Percentiles rank a stretch among this genome's conserved stretches.
Conservation (phyloP, 2,797 vertebrate species). For the Microctenopoma stevenorrisi region DNA sequence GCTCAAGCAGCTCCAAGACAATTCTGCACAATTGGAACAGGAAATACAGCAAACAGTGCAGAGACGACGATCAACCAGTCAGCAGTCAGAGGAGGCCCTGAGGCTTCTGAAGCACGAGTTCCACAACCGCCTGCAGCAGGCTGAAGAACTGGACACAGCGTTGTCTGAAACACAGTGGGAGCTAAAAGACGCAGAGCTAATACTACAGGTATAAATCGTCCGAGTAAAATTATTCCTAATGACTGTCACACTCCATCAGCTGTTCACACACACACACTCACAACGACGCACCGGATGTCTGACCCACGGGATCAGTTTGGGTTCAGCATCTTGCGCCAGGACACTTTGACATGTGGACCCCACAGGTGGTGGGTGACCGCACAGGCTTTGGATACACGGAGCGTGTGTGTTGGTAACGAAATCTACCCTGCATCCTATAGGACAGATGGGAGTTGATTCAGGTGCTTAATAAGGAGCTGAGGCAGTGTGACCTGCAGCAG, state of each 20-base stretch:
- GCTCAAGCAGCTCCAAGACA: slow-evolving; percentile 79
- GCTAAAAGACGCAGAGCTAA: slow-evolving; percentile 81
- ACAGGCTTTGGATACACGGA: background rate
- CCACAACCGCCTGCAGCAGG: slow-evolving; percentile 82
- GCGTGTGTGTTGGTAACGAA: background rate
- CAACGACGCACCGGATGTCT: too few species aligned
- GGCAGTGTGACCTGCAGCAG: slow-evolving; percentile 93
- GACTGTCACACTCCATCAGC: background rate
- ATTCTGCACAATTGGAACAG: slow-evolving; percentile 80
- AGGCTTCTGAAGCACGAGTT: slow-evolving; percentile 86
- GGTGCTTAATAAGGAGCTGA: slow-evolving; percentile 91
- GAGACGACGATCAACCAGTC: slow-evolving; percentile 46
- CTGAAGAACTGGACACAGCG: slow-evolving; percentile 78
- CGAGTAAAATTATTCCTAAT: background rate
- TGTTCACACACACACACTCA: too few species aligned
- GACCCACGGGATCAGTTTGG: too few species aligned
- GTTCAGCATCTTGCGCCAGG: too few species aligned
- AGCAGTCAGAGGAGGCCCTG: slow-evolving; percentile 76
- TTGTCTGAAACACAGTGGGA: slow-evolving; percentile 81
- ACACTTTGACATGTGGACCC: too few species aligned
- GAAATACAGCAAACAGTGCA: slow-evolving; percentile 77
- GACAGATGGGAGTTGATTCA: slow-evolving; percentile 83
- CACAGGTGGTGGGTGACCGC: too few species aligned
- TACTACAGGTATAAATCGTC: slow-evolving; percentile 83
- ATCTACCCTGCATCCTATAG: slow-evolving; percentile 67